Base-by-base conservation (phyloP, 2,888 invertebrate species). In the Drosophila robusta region DNA sequence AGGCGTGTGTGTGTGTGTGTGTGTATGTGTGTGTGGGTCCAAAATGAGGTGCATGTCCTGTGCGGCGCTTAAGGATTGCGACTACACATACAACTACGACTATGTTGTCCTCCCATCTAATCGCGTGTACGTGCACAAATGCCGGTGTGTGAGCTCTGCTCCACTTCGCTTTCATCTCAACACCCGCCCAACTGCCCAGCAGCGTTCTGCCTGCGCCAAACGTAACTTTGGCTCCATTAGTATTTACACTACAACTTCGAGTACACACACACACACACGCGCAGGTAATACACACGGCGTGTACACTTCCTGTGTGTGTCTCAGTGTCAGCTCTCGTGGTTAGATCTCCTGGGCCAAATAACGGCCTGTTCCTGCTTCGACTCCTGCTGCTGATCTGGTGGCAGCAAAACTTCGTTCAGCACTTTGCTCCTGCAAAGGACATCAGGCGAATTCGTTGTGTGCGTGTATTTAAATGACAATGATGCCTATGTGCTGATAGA, bases 111-210 rank as follows among this genome's bases (percentile, higher is more conserved):
- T 64, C 49, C 77, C 69, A 75, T 83, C 74, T 88, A 88, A 88
- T 88, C 89, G 89, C 60, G 66, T 70, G 75, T 74, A 88, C 89
- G 89, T 83, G 89, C 70, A 72, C 61, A 73, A 86, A 83, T 74
- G 80, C 42, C 63, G 36, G 41, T 63, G 51, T 57, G 41, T 61
- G 70, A 70, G 77, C 71, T 79, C 64, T 70, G 36, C 16, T 39
- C 44, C 42, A 41, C 49, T 52, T 57, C 47, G 18, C 47, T 70
- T 69, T 70, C 69, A 66, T 58, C 76, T 57, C 46, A 6, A n/a
- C 39, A 32, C 64, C 49, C 41, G 11, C 26, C 24, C 18, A 36
- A 9, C 51, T 49, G 42, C 42, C 41, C 38, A 50, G 38, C 62
- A 38, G 39, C 63, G 50, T 60, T 55, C 46, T 16, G 62, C 36